Base-by-base conservation (phyloP, 2,888 invertebrate genomes). In the Strigamia maritima region DNA sequence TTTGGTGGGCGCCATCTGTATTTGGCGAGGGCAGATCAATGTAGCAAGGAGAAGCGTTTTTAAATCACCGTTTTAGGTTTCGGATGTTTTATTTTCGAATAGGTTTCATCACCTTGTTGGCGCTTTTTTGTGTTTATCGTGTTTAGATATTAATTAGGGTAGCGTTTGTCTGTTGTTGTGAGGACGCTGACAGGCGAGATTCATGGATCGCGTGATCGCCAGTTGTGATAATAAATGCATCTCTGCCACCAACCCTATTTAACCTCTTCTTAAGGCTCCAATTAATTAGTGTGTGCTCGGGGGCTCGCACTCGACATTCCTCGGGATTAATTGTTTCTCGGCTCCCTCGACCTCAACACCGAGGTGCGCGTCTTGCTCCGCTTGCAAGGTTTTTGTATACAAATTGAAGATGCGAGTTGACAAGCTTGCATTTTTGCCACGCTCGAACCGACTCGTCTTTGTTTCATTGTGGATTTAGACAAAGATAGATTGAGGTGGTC, bases 201-300 rank as follows among this genome's bases (percentile, higher is more conserved):
- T 75, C 75, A 75, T 75, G 75, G 75, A 75, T 75, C 75, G 75
- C 40, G 75, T 75, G 75, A 75, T 75, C 75, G 75, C 75, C 75
- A 75, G 75, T 40, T 35, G 40, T 70, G 75, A 75, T 75, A 75
- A 75, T 75, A 40, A 75, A 75, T 75, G 75, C 75, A 75, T 75
- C 75, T 40, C 70, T 40, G 75, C 75, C 75, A 75, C 75, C 35
- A 35, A 75, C 35, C 75, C 75, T 40, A 75, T 75, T 75, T 75
- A 75, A 70, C 70, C 70, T 70, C 75, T 75, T 75, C 75, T 75
- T 75, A 75, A 70, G 38, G 35, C 75, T 35, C 75, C 75, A 75
- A 75, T 75, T 75, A 75, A 75, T 75, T 75, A 75, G 38, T 38
- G 38, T 75, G 38, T 35, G 75, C 75, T 75, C 35, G 31, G 75